phyloP scores from a whole-genome alignment of 2,888 invertebrate species.

The Eulithis testata region DNA sequence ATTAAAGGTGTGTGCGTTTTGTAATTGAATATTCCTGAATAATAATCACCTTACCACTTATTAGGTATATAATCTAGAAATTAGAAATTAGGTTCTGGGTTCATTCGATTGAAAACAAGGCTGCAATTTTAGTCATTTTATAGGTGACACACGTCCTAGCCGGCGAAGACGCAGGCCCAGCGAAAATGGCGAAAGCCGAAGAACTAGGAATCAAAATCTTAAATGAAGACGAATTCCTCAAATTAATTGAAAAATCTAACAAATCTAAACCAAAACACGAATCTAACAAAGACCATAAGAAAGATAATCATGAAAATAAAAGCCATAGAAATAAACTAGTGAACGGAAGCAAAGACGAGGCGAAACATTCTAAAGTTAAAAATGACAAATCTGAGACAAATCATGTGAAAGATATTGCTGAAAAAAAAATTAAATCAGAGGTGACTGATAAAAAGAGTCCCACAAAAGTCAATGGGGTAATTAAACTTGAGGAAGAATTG shows the following conservation, averaged over 20 bases:
- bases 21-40: too few relatives aligned
- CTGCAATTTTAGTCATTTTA: slow-evolving; percentile 17
- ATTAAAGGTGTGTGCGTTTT: too few relatives aligned
- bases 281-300: slow-evolving; percentile 45
- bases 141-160: slow-evolving; percentile 91
- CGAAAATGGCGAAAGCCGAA: slow-evolving; percentile 91
- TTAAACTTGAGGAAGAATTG: slow-evolving; percentile 33
- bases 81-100: too few relatives aligned
- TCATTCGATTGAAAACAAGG: background rate
- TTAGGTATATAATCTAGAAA: too few relatives aligned
- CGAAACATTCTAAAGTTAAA: background rate
- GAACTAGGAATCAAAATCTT: slow-evolving; percentile 89
- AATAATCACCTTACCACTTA: too few relatives aligned
- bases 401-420: slow-evolving; percentile 25
- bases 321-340: slow-evolving; percentile 42
- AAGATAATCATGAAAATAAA: slow-evolving; percentile 48
- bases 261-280: slow-evolving; percentile 41
- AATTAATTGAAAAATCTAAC: slow-evolving; percentile 87
- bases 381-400: slow-evolving; percentile 32
- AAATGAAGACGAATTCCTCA: slow-evolving; percentile 92
- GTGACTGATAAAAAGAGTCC: slow-evolving; percentile 41
- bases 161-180: slow-evolving; percentile 94
- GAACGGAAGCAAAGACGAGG: slow-evolving; percentile 40
- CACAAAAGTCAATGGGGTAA: slow-evolving; percentile 40
- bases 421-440: slow-evolving; percentile 36